Percentiles rank a stretch among this genome's conserved stretches.
These are phyloP conservation scores for Leuctra nigra DNA, from an alignment of 2,888 invertebrate species.

Conservation along the genomic window DNA sequence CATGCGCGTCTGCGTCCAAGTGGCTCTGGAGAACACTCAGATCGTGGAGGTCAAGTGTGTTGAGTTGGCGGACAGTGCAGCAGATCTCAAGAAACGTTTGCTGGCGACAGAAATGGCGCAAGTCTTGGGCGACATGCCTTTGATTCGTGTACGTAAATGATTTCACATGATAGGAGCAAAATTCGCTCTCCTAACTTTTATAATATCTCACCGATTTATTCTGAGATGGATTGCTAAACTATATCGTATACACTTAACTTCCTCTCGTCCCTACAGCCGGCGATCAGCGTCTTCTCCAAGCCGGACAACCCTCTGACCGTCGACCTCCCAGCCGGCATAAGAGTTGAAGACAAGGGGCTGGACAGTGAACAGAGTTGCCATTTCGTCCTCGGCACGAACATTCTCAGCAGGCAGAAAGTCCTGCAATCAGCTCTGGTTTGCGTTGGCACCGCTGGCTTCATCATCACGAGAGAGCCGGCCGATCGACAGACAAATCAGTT, in stretches of 20 bases:
- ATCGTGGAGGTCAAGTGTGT: slow-evolving; percentile 53
- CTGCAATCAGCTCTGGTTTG: slow-evolving; percentile 44
- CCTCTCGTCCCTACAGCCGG: slow-evolving; percentile 44
- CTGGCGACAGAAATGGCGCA: slow-evolving; percentile 36
- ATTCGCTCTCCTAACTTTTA: background rate
- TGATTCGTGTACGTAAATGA: slow-evolving; percentile 37
- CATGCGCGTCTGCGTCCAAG: slow-evolving; percentile 56
- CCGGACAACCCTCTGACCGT: slow-evolving; percentile 38
- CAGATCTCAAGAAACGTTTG: slow-evolving; percentile 40
- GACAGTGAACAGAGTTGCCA: slow-evolving; percentile 45
- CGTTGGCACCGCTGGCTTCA: slow-evolving; percentile 52
- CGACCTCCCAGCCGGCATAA: slow-evolving; percentile 45
- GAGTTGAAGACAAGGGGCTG: slow-evolving; percentile 55
- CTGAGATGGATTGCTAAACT: background rate
- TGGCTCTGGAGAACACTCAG: slow-evolving; percentile 66
- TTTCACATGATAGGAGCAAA: background rate
- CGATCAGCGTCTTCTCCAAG: slow-evolving; percentile 48
- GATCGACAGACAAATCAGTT: background rate
- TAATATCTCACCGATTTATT: background rate
- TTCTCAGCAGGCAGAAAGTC: slow-evolving; percentile 47
- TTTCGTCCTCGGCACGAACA: slow-evolving; percentile 46
- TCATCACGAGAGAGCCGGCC: slow-evolving; percentile 51
- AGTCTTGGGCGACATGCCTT: slow-evolving; percentile 37
- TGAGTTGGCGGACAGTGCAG: slow-evolving; percentile 47
- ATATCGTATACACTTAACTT: background rate